Evolutionary conservation across 1,140 invertebrate genomes (phyloP), one percentile per base, ranked within the genome.

Genomic region (Drosophila bocqueti): DNA sequence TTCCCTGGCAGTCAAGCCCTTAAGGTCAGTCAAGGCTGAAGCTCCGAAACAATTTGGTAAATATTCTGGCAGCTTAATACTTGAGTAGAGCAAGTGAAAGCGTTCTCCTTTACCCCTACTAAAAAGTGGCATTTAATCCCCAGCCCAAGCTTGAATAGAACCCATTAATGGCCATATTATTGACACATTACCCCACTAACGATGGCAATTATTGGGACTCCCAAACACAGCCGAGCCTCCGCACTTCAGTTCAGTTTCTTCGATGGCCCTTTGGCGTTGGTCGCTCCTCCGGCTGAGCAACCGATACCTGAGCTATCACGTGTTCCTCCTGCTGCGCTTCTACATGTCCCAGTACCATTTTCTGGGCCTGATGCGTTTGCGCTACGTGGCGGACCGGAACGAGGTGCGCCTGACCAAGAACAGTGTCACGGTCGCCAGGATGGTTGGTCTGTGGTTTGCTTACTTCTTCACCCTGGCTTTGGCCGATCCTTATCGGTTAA

Each of bases 241-340:
- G 13, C 18, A 16, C 13, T 6, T 11, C 24, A 38, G 65, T 42
- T 16, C 18, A 13, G 18, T 52, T 58, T 50, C 36, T 21, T 38
- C 38, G 52, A 83, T 83, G 81, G 61, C 60, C 21, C 49, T 69
- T 34, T 62, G 77, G 64, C 63, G 69, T 24, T 74, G 69, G 34
- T 63, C 76, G 24, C 73, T 66, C 29, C 75, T 75, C 29, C 75
- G 76, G 16, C 31, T 52, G 40, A 26, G 63, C 57, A 83, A 76
- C 42, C 43, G 60, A 7, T 83, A 83, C 55, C 82, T 83, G 11
- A 83, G 81, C 26, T 26, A 43, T 11, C 81, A 83, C 40, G 69
- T 52, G 10, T 34, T 83, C 42, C 42, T 83, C 15, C 49, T 82
- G 80, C 60, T 82, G 49, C 80, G 80, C n/a, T 83, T 83, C 49